Evolutionary conservation across 2,888 invertebrate species (phyloP).

Genomic region (Rhopalosiphum nymphaeae): DNA sequence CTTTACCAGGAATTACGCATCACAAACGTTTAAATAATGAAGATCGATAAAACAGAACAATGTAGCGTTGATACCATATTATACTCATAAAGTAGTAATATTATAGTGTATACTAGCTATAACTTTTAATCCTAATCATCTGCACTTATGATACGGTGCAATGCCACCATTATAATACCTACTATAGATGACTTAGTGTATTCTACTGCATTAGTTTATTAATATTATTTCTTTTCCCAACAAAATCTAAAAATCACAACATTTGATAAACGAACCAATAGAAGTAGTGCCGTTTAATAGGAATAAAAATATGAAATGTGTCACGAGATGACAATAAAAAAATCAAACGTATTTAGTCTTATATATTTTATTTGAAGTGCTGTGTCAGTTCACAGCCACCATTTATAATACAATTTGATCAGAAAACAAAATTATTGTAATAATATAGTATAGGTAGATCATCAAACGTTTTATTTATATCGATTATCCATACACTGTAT

Average conservation of each 20-base stretch:
- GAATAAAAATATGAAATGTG: background rate
- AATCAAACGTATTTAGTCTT: background rate
- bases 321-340: background rate
- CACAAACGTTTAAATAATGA: background rate
- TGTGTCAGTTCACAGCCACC: too few species aligned
- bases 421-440: background rate
- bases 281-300: background rate
- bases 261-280: background rate
- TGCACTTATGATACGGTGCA: background rate
- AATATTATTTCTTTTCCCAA: background rate
- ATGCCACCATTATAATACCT: background rate
- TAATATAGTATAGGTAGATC: background rate
- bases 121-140: background rate
- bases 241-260: background rate
- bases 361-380: background rate
- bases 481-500: background rate
- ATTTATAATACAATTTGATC: background rate
- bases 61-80: background rate
- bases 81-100: background rate
- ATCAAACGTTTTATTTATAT: background rate
- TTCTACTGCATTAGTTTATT: background rate
- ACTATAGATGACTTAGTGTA: background rate
- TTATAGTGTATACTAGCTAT: background rate
- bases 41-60: slow-evolving; percentile 9
- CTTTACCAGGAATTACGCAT: background rate